Percentiles rank a stretch among this genome's conserved stretches.
phyloP scores from a whole-genome alignment of 2,113 vertebrate genomes.

The Vanacampus margaritifer region DNA sequence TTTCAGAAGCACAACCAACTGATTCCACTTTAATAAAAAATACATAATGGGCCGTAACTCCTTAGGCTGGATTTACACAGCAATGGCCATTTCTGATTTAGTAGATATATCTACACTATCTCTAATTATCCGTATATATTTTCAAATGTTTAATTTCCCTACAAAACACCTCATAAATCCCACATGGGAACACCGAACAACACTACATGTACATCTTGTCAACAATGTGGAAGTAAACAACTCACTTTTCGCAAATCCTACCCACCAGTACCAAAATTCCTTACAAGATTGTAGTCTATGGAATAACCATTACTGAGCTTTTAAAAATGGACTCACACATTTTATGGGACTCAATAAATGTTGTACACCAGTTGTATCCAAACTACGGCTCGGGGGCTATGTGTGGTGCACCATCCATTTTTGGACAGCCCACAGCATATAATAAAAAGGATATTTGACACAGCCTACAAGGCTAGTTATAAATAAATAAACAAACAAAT shows the following conservation, averaged over 20 bases:
- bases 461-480: too few relatives aligned
- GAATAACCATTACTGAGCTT: not conserved
- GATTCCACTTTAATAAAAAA: not conserved
- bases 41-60: not conserved
- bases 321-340: too few relatives aligned
- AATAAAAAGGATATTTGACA: too few relatives aligned
- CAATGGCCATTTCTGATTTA: not conserved
- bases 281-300: not conserved
- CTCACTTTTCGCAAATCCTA: not conserved
- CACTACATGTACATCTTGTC: not conserved
- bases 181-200: too few relatives aligned
- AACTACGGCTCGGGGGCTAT: too few relatives aligned
- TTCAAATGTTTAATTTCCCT: not conserved
- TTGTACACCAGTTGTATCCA: too few relatives aligned
- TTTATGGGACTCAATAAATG: too few relatives aligned
- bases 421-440: too few relatives aligned
- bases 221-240: not conserved
- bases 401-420: too few relatives aligned
- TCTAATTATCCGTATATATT: not conserved
- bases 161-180: not conserved
- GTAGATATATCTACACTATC: not conserved
- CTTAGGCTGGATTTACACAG: not conserved
- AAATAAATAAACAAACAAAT: too few relatives aligned
- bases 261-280: not conserved
- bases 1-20: conserved; percentile 3